Evolutionary conservation across 2,797 vertebrate species (phyloP).

Genomic region (Hippocampus kuda): DNA sequence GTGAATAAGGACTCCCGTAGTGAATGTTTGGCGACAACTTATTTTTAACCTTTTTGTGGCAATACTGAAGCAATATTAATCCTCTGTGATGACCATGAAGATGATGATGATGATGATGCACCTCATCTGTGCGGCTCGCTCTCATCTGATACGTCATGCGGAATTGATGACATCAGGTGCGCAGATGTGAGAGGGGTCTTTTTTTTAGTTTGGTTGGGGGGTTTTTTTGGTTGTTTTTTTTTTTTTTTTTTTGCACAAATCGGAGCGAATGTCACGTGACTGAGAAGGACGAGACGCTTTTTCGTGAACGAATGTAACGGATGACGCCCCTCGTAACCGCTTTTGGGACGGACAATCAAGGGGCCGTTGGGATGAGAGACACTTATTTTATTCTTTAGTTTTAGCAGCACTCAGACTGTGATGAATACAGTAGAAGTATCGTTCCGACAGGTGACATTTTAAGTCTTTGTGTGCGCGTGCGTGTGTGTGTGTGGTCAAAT

Average conservation of each 20-base stretch:
- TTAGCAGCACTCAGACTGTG: constrained; percentile 43
- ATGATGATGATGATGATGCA: constrained; percentile 33
- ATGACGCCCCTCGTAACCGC: not conserved
- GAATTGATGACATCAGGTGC: constrained; percentile 57
- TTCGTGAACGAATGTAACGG: not conserved
- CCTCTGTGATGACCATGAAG: constrained; percentile 34
- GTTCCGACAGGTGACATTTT: not conserved
- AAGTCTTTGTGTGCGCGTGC: not conserved
- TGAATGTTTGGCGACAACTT: constrained; percentile 46
- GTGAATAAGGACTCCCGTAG: constrained; percentile 56
- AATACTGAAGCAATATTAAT: constrained; percentile 76
- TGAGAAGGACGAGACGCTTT: not conserved
- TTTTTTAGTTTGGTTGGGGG: not conserved
- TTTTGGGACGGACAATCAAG: not conserved
- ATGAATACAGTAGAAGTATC: not conserved
- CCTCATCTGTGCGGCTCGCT: constrained; percentile 46
- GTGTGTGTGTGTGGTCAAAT: not conserved
- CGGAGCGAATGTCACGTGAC: constrained; percentile 5
- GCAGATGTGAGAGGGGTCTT: not conserved
- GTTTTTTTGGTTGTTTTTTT: constrained; percentile 1
- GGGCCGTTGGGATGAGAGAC: constrained; percentile 10
- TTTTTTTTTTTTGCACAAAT: constrained; percentile 2
- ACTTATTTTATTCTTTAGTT: constrained; percentile 17
- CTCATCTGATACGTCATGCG: constrained; percentile 45
- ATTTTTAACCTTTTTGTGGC: constrained; percentile 59